Base-by-base conservation (phyloP, 2,797 vertebrate genomes). In the Bradypus variegatus region DNA sequence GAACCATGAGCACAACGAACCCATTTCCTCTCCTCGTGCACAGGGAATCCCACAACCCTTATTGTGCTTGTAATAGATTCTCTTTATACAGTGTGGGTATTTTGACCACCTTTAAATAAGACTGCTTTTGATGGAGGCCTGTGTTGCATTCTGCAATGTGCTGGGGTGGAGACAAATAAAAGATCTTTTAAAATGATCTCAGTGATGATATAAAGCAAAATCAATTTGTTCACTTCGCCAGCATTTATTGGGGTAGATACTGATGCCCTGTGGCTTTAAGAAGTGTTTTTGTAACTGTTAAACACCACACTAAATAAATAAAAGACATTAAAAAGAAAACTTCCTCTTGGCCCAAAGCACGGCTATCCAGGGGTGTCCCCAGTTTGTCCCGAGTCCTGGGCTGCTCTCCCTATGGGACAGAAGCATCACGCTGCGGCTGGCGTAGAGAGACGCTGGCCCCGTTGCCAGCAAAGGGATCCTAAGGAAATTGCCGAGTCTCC, bases 261-360 rank as follows among this genome's bases (percentile, higher is more conserved):
- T 31, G 25, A 91, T 21, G 58, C 27, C 9, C 29, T 29, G 1
- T 31, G 65, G 72, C 65, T 72, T 86, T 53, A 64, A 78, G 67
- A 93, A 89, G 36, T 53, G 27, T 41, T 88, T 91, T 31, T 78
- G 36, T 67, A 83, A 75, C 78, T 69, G 69, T 88, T 67, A 81
- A 50, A 33, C n/a, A 45, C 18, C 8, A 60, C 29, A 38, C 14
- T 73, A 60, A 62, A 58, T 65, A 33, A 65, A 55, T 33, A 88
- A 69, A 62, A 91, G 27, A 58, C 53, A 29, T 14, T 12, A 16
- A 6, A 38, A 3, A 36, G 31, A 16, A 55, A 18, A 41, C 19
- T 65, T 70, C 41, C 76, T 45, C 8, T 4, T 15, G 41, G 73
- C 70, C 45, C 27, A 53, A 81, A 77, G 60, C 8, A 0, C 10